Evolutionary conservation across 2,888 invertebrate genomes (phyloP).

Genomic region (Chironomus riparius): DNA sequence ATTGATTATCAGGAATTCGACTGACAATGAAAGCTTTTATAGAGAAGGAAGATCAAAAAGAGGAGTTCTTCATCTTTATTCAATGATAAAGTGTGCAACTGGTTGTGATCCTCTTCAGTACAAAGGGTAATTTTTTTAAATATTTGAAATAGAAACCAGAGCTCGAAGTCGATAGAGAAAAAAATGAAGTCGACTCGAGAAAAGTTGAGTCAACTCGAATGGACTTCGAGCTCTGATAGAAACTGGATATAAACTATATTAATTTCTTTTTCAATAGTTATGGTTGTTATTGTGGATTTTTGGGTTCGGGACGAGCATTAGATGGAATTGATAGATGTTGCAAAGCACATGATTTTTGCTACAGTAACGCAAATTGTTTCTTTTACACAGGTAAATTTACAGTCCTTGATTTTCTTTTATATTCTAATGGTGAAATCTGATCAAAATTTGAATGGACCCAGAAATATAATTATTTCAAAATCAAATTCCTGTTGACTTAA

Average conservation of each 20-base stretch:
- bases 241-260: too few relatives aligned
- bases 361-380: conserved; percentile 3
- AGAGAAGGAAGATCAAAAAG: conserved; percentile 53
- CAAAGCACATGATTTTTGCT: conserved; percentile 77
- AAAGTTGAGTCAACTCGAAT: too few relatives aligned
- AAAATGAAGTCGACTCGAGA: too few relatives aligned
- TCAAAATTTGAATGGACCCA: too few relatives aligned
- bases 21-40: conserved; percentile 37
- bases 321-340: conserved; percentile 78
- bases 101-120: conserved; percentile 74
- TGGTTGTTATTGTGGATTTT: conserved; percentile 83
- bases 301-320: conserved; percentile 67
- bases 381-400: conserved; percentile 44
- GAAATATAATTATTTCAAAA: too few relatives aligned
- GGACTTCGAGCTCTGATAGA: too few relatives aligned
- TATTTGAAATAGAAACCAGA: too few relatives aligned
- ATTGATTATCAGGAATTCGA: conserved; percentile 39
- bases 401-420: too few relatives aligned
- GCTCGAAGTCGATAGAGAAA: too few relatives aligned
- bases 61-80: conserved; percentile 70
- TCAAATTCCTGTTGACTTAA: too few relatives aligned
- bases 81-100: conserved; percentile 77
- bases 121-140: conserved; percentile 52
- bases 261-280: conserved; percentile 41
- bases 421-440: too few relatives aligned